Conservation (phyloP, 2,888 invertebrate species). For the Harpalus rufipes region DNA sequence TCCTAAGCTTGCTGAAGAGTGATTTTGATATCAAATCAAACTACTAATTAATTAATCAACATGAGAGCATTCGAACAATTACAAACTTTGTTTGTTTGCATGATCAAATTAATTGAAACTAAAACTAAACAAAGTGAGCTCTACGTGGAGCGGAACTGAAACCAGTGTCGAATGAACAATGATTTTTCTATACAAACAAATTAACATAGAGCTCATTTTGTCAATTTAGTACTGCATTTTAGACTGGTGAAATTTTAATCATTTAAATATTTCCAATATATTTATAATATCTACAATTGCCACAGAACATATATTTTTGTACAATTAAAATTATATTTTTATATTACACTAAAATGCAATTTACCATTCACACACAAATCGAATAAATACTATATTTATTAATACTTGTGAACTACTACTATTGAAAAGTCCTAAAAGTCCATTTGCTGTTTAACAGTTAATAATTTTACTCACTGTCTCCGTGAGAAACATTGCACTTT, state of each 20-base stretch:
- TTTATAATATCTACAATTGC: constrained; percentile 72
- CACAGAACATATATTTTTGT: constrained; percentile 71
- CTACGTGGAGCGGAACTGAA: not conserved
- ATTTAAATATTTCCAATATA: constrained; percentile 66
- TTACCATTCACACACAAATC: constrained; percentile 63
- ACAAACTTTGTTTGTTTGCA: constrained; percentile 5
- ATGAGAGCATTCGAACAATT: constrained; percentile 15
- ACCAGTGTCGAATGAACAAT: not conserved
- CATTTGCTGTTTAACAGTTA: constrained; percentile 51
- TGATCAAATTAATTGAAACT: constrained; percentile 3
- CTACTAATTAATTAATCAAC: constrained; percentile 15
- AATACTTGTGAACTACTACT: constrained; percentile 39
- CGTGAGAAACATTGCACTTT: constrained; percentile 61
- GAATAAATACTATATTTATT: constrained; percentile 65
- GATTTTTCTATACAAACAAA: constrained; percentile 7
- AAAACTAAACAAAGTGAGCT: not conserved
- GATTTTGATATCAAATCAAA: constrained; percentile 30
- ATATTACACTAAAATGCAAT: constrained; percentile 62
- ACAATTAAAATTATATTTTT: constrained; percentile 57
- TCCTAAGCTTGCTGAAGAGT: constrained; percentile 44
- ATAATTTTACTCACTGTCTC: constrained; percentile 47
- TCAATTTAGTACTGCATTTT: not conserved
- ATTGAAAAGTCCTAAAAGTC: constrained; percentile 26
- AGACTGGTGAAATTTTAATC: constrained; percentile 16
- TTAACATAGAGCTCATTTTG: not conserved